phyloP scores from a whole-genome alignment of 2,888 invertebrate species.

The Xylota sylvarum region DNA sequence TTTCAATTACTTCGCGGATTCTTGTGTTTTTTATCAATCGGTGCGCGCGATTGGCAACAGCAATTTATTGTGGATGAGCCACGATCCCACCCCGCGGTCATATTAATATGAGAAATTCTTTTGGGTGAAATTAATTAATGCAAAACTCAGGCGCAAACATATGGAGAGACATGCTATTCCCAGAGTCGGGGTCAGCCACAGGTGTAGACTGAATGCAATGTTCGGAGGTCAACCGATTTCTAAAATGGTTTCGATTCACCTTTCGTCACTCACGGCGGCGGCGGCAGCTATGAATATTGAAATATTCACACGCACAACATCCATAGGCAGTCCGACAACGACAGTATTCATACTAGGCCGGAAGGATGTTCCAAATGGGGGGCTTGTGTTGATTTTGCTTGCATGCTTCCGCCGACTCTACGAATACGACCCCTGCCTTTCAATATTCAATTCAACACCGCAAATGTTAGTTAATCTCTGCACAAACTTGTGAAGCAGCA shows the following conservation, averaged over 20 bases:
- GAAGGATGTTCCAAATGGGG: conserved; percentile 72
- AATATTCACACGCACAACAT: conserved; percentile 62
- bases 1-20: conserved; percentile 72
- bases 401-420: conserved; percentile 69
- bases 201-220: conserved; percentile 60
- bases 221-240: conserved; percentile 72
- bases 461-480: conserved; percentile 76
- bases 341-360: conserved; percentile 42
- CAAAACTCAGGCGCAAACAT: conserved; percentile 22
- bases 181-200: conserved; percentile 51
- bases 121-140: conserved; percentile 61
- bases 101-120: conserved; percentile 24
- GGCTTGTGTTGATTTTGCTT: conserved; percentile 68
- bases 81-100: conserved; percentile 25
- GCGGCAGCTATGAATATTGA: conserved; percentile 59
- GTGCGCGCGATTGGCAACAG: conserved; percentile 60
- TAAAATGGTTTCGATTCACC: conserved; percentile 64
- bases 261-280: conserved; percentile 60
- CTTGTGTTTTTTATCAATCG: conserved; percentile 61
- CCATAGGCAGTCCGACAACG: not conserved
- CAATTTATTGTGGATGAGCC: conserved; percentile 56
- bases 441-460: conserved; percentile 75
- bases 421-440: conserved; percentile 64
- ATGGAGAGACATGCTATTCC: conserved; percentile 48
- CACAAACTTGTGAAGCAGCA: conserved; percentile 77